phyloP scores from a whole-genome alignment of 1,140 invertebrate genomes.

The Archivesica marissinica region DNA sequence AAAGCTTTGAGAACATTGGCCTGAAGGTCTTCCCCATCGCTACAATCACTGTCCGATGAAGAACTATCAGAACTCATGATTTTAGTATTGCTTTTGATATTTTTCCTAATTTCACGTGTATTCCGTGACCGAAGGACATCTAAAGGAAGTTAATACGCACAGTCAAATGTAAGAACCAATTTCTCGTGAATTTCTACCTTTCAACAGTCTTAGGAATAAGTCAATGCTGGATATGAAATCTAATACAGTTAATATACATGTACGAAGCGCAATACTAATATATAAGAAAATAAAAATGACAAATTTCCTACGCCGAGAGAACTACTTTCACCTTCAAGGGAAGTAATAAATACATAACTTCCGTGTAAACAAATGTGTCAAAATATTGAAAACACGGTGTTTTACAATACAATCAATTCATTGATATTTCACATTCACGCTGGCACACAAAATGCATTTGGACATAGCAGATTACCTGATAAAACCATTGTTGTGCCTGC shows the following conservation, averaged over 20 bases:
- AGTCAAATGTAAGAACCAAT: not conserved
- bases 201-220: too few species aligned
- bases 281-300: too few species aligned
- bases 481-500: not conserved
- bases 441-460: not conserved
- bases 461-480: not conserved
- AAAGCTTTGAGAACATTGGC: constrained; percentile 12
- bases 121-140: constrained; percentile 40
- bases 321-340: not conserved
- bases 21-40: not conserved
- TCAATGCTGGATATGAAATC: too few species aligned
- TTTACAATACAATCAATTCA: too few species aligned
- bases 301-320: not conserved
- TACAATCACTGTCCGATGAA: constrained; percentile 24
- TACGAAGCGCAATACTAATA: too few species aligned
- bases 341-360: not conserved
- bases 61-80: not conserved
- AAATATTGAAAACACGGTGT: not conserved
- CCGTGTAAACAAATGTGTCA: constrained; percentile 31
- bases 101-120: constrained; percentile 38
- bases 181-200: not conserved
- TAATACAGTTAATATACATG: too few species aligned
- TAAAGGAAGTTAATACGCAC: not conserved
- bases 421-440: not conserved
- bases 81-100: not conserved